Base-by-base conservation (phyloP, 2,888 invertebrate genomes). In the Sarcophaga caerulescens region DNA sequence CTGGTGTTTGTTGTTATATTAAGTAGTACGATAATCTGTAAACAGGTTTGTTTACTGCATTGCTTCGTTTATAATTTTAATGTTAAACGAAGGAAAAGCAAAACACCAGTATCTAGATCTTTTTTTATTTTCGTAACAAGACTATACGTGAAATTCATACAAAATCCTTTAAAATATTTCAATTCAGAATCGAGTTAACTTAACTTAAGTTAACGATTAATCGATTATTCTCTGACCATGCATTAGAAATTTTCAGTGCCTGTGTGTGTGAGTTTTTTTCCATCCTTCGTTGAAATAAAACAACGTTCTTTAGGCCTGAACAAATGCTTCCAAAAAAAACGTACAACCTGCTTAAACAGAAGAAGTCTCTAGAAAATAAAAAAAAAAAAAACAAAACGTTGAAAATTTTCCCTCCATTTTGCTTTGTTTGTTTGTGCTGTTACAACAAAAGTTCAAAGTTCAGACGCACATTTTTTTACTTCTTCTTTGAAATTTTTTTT, bases 381-480 rank as follows among this genome's bases (percentile, higher is more conserved):
- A 35, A 25, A 44, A 19, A 44, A 44, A 66, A 17, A 63, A 4
- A 47, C 23, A 69, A 70, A 47, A 23, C 70, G n/a, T 25, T 25
- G 19, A 66, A 76, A 47, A 60, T 71, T 14, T 35, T 65, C 63
- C 47, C 3, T 69, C 44, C 60, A 69, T 78, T 70, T 23, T 3
- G 6, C 23, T 59, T 17, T 23, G 19, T 62, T 69, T 78, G 25
- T 25, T 70, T 79, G 63, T 70, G 63, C 19, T 79, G 19, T 63
- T 79, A 57, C 10, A 74, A 65, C 44, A 65, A 79, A 78, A 78
- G 74, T 84, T 78, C 78, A 84, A 79, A 84, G 78, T 79, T 78
- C 78, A 84, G 62, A 84, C 78, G 78, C 74, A 74, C 78, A 79
- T 74, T 70, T 66, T 83, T 52, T 11, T 65, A 6, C 25, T 35